Evolutionary conservation across 1,140 invertebrate species (phyloP), one percentile per base, ranked within the genome.

Genomic region (Liolophura sinensis): DNA sequence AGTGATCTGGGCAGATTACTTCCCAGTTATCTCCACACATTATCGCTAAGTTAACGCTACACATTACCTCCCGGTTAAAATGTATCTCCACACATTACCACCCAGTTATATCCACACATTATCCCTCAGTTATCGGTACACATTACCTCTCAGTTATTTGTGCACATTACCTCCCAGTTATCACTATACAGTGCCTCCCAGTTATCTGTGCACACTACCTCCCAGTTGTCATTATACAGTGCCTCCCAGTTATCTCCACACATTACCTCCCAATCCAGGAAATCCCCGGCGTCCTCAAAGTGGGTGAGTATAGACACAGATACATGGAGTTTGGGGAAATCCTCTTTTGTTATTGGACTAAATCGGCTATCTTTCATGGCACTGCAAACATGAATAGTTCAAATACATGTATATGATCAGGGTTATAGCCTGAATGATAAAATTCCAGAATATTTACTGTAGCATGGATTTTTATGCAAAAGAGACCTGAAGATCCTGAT

Each of bases 331-430:
- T 92, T 90, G 0, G 93, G 89, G 78, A 99, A 89, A 86, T 99
- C 97, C 52, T 98, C 96, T 58, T 92, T 89, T 46, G 91, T 92
- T 69, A 99, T 97, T 22, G 97, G 97, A 77, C 92, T 91, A 85
- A 99, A 99, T 24, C 97, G 91, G 27, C 94, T 95, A 85, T 99
- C 97, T 83, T 96, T 96, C 77, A 99, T 92, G 73, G 97, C 97
- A 89, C 97, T 99, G 79, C 24, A 79, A 79, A 46, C 57, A 64
- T 51, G 51, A n/a, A n/a, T n/a, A n/a, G n/a, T n/a, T 51, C 50
- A 14, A 14, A 14, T 51, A 14, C n/a, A 14, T 51, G 14, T 51
- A 14, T 51, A 14, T n/a, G 14, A 15, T n/a, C n/a, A 15, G 14
- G 14, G 14, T n/a, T 51, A 15, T n/a, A 15, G 14, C 50, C 50